Base-by-base conservation (phyloP, 2,797 vertebrate species). In the Ctenosaura bakeri region DNA sequence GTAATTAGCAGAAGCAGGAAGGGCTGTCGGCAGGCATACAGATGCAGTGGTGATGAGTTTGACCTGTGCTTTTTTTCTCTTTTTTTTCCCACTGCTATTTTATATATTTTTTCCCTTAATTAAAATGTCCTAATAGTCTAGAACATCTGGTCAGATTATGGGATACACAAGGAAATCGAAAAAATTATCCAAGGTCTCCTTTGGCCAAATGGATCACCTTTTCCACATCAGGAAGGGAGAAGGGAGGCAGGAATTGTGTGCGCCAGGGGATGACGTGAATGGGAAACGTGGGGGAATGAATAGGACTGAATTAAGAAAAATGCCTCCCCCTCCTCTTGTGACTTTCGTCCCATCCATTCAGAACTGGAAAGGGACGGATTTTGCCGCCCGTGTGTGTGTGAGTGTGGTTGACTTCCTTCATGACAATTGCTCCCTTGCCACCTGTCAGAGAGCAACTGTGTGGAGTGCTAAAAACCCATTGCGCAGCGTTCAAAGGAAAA, bases 221-320 rank as follows among this genome's bases (percentile, higher is more conserved):
- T 97, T 97, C 96, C 96, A 92, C 92, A 92, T 93, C 95, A 96
- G 96, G 96, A 97, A 97, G 93, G 0, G 90, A 93, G 93, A 94
- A 92, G 4, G 90, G 95, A 50, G 95, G 92, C 94, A 96, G 95
- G 95, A 96, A 96, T 95, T 92, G 62, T 92, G 91, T 95, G 90
- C 93, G 92, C 95, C 89, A 10, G 29, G 76, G 29, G 6, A 89
- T 96, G 97, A 97, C 96, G 96, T 90, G 92, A 89, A 64, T 8
- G 89, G 94, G 76, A 92, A 88, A 92, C 83, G 50, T 85, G 94
- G 94, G 95, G 96, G 95, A 96, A 96, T 86, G 93, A 94, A 96
- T 96, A 90, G 94, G 94, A 93, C 90, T 89, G 94, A 95, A 96
- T 94, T 93, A 96, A 93, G 93, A 94, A 90, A 91, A 56, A 46